phyloP scores from a whole-genome alignment of 30 jellyfish, hydroid and myxozoan genomes.

The Turritopsis dohrnii region DNA sequence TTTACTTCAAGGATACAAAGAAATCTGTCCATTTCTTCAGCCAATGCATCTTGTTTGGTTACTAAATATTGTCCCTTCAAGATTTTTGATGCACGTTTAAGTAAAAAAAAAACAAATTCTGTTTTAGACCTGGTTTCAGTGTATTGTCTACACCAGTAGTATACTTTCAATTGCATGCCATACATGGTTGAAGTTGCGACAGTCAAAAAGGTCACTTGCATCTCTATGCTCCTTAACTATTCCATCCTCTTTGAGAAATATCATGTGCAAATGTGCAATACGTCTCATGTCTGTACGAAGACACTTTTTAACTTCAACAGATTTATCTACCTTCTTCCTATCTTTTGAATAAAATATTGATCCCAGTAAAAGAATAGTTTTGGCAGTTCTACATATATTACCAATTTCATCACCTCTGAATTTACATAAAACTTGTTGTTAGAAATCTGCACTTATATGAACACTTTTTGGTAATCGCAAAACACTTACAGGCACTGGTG shows the following conservation, averaged over 20 bases:
- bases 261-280: conserved; percentile 6
- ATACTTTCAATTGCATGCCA: conserved; percentile 17
- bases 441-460: conserved; percentile 2
- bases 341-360: conserved; percentile 6
- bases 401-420: conserved; percentile 16
- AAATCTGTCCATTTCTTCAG: conserved; percentile 21
- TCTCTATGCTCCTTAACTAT: background rate
- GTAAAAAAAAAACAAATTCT: conserved; percentile 14
- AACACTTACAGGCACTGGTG: conserved; percentile 14
- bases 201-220: conserved; percentile 1
- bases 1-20: conserved; percentile 20
- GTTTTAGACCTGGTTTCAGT: conserved; percentile 26
- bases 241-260: background rate
- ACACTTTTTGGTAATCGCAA: conserved; percentile 14
- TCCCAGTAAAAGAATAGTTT: conserved; percentile 8
- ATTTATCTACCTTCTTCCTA: conserved; percentile 11
- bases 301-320: conserved; percentile 14
- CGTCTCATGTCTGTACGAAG: conserved; percentile 32
- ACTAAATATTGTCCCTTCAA: conserved; percentile 13
- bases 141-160: background rate
- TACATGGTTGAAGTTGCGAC: conserved; percentile 7
- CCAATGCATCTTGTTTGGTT: background rate
- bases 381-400: conserved; percentile 9
- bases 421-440: background rate
- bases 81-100: conserved; percentile 25